Conservation (phyloP, 2,888 invertebrate genomes). For the Mythimna lalbum region DNA sequence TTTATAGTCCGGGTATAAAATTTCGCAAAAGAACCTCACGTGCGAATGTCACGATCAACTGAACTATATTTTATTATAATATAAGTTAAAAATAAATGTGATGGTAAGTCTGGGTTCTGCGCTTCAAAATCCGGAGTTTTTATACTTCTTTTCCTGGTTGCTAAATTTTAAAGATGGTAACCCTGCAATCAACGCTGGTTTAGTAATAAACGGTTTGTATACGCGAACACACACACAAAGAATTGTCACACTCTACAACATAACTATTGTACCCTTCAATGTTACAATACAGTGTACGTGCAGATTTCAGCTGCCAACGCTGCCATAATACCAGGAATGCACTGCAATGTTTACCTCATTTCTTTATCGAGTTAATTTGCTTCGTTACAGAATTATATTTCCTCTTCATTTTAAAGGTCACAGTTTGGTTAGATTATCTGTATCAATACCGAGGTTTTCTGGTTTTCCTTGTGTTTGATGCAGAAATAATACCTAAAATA, state of each 20-base stretch:
- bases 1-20: too few species aligned
- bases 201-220: not conserved
- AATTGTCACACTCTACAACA: too few species aligned
- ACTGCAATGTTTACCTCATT: not conserved
- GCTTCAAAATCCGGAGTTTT: too few species aligned
- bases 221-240: slow-evolving; percentile 2
- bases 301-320: slow-evolving; percentile 1
- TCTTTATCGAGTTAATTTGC: not conserved
- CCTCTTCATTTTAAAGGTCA: slow-evolving; percentile 14
- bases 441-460: not conserved
- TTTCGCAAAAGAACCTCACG: too few species aligned
- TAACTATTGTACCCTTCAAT: too few species aligned
- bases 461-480: slow-evolving; percentile 11
- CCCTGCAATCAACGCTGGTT: not conserved
- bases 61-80: too few species aligned
- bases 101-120: too few species aligned
- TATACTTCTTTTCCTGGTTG: too few species aligned
- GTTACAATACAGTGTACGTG: not conserved
- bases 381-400: slow-evolving; percentile 5
- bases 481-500: not conserved
- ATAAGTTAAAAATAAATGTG: too few species aligned
- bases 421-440: not conserved
- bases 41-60: too few species aligned
- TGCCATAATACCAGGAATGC: not conserved
- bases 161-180: too few species aligned